phyloP scores from a whole-genome alignment of 2,797 vertebrate species.

The Decapterus maruadsi region DNA sequence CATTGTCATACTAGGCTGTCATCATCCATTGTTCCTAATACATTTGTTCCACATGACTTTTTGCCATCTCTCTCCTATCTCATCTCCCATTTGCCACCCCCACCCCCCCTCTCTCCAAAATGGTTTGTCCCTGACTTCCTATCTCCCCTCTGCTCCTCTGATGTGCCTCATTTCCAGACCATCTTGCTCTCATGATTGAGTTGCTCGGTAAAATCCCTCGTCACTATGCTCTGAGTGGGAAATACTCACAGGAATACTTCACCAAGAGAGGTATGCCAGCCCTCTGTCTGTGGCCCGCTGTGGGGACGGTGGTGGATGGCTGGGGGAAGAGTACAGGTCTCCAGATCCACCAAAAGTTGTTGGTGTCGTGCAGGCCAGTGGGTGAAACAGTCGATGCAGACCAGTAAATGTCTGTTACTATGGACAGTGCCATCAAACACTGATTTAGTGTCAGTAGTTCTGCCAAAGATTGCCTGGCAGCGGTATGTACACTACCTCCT shows the following conservation, averaged over 20 bases:
- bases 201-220: conserved; percentile 89
- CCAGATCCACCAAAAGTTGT: conserved; percentile 7
- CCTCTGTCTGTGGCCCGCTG: conserved; percentile 70
- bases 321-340: conserved; percentile 18
- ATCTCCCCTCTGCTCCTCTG: conserved; percentile 33
- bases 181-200: conserved; percentile 87
- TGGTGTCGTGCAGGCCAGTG: not conserved
- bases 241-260: conserved; percentile 90
- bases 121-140: conserved; percentile 24
- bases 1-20: conserved; percentile 47
- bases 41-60: conserved; percentile 58
- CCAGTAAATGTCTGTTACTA: conserved; percentile 16
- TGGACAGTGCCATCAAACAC: conserved; percentile 38
- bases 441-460: conserved; percentile 30
- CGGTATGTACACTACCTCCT: not conserved
- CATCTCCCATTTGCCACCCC: conserved; percentile 18
- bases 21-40: conserved; percentile 70
- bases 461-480: conserved; percentile 34
- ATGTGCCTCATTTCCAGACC: conserved; percentile 86
- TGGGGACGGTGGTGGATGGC: conserved; percentile 60
- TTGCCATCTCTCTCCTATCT: conserved; percentile 58
- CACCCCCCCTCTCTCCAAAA: conserved; percentile 27
- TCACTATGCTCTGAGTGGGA: conserved; percentile 87
- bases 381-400: conserved; percentile 15
- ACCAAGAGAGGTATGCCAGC: conserved; percentile 82